phyloP scores from a whole-genome alignment of 2,113 vertebrate species.

The Mormyrus iriodes region DNA sequence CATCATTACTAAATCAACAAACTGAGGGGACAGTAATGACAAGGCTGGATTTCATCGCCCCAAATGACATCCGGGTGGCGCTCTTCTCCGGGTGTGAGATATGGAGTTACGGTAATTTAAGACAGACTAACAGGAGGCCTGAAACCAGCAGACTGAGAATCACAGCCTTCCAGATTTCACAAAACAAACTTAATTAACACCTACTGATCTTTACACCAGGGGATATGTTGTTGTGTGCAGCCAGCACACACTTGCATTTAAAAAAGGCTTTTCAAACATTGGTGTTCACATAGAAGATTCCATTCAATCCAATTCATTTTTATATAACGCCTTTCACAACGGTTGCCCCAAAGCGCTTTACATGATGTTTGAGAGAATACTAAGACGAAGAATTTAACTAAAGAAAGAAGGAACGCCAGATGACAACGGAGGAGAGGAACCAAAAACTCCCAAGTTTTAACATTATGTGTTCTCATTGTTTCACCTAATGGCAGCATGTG shows the following conservation, averaged over 20 bases:
- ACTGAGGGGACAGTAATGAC: conserved; percentile 53
- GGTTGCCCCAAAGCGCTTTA: too few relatives aligned
- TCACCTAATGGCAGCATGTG: too few relatives aligned
- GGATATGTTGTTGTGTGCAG: not conserved
- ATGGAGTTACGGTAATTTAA: conserved; percentile 4
- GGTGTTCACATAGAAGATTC: not conserved
- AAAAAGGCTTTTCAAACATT: not conserved
- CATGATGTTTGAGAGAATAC: too few relatives aligned
- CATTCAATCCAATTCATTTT: too few relatives aligned
- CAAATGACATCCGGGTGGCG: conserved; percentile 6
- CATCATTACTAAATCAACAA: conserved; percentile 72
- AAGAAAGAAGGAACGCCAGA: too few relatives aligned
- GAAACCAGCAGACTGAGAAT: not conserved
- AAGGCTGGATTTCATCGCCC: conserved; percentile 31
- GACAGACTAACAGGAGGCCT: not conserved
- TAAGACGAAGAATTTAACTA: too few relatives aligned
- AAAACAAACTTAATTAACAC: not conserved
- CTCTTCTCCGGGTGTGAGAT: not conserved
- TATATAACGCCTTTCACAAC: too few relatives aligned
- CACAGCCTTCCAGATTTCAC: not conserved
- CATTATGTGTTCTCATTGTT: too few relatives aligned
- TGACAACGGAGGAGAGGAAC: too few relatives aligned
- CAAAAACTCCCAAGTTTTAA: too few relatives aligned
- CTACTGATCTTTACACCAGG: not conserved
- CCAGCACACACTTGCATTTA: not conserved